phyloP scores from a whole-genome alignment of 2,797 vertebrate species.

The Lithobates sylvaticus region DNA sequence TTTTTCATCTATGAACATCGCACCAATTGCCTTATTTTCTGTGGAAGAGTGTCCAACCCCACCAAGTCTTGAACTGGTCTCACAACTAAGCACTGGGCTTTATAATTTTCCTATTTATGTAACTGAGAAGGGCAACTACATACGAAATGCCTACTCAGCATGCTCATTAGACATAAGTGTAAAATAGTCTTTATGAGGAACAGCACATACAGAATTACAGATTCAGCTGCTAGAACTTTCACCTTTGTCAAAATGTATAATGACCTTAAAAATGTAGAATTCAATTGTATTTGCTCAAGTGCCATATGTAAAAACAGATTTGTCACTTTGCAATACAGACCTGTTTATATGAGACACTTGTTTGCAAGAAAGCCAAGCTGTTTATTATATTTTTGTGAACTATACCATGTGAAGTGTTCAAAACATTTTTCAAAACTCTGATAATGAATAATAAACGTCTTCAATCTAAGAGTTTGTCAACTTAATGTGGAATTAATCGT shows the following conservation, averaged over 20 bases:
- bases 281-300: not conserved
- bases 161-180: not conserved
- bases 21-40: conserved; percentile 92
- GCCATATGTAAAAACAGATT: not conserved
- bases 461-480: not conserved
- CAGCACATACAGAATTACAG: not conserved
- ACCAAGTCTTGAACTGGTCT: conserved; percentile 70
- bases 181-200: not conserved
- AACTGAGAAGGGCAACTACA: not conserved
- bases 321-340: too few species aligned
- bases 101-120: not conserved
- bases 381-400: not conserved
- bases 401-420: not conserved
- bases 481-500: not conserved
- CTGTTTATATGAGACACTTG: too few species aligned
- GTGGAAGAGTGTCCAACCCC: conserved; percentile 91
- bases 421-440: not conserved
- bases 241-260: not conserved
- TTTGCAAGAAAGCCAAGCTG: too few species aligned
- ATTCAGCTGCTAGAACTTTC: not conserved
- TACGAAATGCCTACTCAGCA: not conserved
- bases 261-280: not conserved
- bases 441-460: not conserved
- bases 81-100: not conserved
- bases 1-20: conserved; percentile 96